These are phyloP conservation scores for Whitmania pigra DNA, from an alignment of 1,140 invertebrate genomes.

Conservation along the genomic window DNA sequence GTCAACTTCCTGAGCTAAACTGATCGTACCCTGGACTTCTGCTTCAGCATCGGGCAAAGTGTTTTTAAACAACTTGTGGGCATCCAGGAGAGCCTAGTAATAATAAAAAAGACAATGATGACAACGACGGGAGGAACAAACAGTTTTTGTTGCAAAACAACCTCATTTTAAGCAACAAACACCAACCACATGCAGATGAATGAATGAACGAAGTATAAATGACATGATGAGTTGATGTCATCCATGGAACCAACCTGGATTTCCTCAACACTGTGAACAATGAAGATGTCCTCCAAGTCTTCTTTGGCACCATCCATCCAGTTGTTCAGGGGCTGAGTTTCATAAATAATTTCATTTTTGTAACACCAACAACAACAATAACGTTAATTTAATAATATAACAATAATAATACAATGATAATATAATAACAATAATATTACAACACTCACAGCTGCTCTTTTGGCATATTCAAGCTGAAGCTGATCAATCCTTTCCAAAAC, in stretches of 20 bases:
- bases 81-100: constrained; percentile 54
- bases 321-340: constrained; percentile 76
- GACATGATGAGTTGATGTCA: not conserved
- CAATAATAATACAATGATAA: not conserved
- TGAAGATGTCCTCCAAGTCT: constrained; percentile 94
- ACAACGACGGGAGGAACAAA: no score
- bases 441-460: constrained; percentile 69
- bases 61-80: constrained; percentile 85
- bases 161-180: no score
- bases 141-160: no score
- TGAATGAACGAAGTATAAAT: no score
- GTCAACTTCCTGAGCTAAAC: constrained; percentile 65
- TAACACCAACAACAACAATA: not conserved
- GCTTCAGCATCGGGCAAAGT: constrained; percentile 95
- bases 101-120: constrained; percentile 19
- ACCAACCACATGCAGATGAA: no score
- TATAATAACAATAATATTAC: not conserved
- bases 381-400: not conserved
- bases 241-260: constrained; percentile 26
- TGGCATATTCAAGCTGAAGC: constrained; percentile 93
- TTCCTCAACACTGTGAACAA: constrained; percentile 48
- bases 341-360: not conserved
- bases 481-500: constrained; percentile 94
- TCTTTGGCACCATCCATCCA: constrained; percentile 94
- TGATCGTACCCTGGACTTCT: constrained; percentile 87